Conservation (phyloP, 2,888 invertebrate genomes). For the Gari tellinella region DNA sequence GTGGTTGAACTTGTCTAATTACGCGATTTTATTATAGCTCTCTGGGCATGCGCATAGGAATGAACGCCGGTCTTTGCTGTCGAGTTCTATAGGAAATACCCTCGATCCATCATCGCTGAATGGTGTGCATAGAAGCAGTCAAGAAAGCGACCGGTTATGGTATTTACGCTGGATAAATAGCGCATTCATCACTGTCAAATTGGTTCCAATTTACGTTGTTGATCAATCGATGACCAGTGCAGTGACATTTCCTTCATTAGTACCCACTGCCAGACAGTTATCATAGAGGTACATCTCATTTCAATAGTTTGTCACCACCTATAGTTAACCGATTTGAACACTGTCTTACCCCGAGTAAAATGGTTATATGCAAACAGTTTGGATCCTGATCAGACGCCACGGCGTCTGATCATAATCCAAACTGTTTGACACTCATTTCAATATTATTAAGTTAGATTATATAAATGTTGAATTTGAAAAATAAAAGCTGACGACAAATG, state of each 20-base stretch:
- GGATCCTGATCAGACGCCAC: no score
- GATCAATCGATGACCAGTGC: constrained; percentile 2
- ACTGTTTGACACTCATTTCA: no score
- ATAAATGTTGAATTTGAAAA: no score
- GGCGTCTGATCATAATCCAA: no score
- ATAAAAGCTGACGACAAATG: no score
- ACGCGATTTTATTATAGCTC: constrained; percentile 4
- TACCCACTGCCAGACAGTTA: no score
- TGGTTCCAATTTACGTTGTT: neutral
- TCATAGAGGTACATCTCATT: no score
- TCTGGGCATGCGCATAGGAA: constrained; percentile 19
- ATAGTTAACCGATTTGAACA: no score
- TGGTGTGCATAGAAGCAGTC: neutral
- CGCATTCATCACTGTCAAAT: constrained; percentile 37
- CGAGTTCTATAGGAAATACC: constrained; percentile 4
- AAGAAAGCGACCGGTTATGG: constrained; percentile 5
- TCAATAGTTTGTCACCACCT: no score
- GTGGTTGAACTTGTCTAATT: constrained; percentile 4
- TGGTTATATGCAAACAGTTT: no score
- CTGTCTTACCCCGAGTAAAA: no score
- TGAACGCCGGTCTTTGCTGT: neutral
- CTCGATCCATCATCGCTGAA: neutral
- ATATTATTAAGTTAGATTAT: no score
- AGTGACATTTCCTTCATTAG: constrained; percentile 4
- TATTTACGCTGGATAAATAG: constrained; percentile 48